Evolutionary conservation across 2,113 vertebrate species (phyloP).

Genomic region (Podiceps cristatus): DNA sequence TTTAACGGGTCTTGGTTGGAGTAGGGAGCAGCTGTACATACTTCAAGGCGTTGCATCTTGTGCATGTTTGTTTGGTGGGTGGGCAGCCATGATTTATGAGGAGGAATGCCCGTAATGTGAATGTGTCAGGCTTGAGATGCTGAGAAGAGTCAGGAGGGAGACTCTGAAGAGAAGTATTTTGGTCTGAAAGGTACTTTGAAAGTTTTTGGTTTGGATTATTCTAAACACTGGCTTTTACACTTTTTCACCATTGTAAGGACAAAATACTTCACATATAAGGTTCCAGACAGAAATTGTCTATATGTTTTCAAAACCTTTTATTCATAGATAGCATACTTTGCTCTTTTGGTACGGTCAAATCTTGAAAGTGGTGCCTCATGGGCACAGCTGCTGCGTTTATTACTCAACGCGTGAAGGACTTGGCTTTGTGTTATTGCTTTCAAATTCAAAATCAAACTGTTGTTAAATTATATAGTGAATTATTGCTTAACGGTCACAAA

Average conservation of each 20-base stretch:
- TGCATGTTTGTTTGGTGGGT: not conserved
- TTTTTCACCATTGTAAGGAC: not conserved
- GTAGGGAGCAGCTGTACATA: not conserved
- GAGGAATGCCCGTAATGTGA: not conserved
- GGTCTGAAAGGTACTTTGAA: not conserved
- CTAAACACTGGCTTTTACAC: not conserved
- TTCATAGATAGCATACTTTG: not conserved
- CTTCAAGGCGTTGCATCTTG: not conserved
- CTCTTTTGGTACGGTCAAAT: not conserved
- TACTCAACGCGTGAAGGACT: not conserved
- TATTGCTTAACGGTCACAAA: not conserved
- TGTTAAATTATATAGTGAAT: conserved; percentile 21
- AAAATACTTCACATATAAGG: not conserved
- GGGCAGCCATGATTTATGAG: not conserved
- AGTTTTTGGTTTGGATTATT: not conserved
- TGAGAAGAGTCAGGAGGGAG: not conserved
- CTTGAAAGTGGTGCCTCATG: not conserved
- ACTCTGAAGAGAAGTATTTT: not conserved
- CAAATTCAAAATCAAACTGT: not conserved
- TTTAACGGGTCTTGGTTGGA: not conserved
- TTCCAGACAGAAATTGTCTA: not conserved
- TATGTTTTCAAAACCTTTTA: not conserved
- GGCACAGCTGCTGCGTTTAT: not conserved
- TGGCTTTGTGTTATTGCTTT: not conserved
- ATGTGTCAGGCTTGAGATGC: not conserved